Conservation (phyloP, 2,888 invertebrate species). For the Machimus atricapillus region DNA sequence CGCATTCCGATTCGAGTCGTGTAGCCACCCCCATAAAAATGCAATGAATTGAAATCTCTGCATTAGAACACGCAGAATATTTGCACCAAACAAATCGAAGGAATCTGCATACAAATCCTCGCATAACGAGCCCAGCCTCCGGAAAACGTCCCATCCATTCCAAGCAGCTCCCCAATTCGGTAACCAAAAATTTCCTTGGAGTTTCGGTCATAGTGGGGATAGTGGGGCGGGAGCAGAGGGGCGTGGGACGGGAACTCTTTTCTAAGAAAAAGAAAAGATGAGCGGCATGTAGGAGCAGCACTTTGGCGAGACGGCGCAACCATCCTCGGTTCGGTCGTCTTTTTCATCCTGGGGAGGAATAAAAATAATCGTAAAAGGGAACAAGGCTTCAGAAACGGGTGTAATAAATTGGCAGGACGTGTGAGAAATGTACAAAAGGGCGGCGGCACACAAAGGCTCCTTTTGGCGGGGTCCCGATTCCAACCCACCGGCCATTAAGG, state of each 20-base stretch:
- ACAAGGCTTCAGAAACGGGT: constrained; percentile 28
- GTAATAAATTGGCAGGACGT: constrained; percentile 28
- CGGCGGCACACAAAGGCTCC: not conserved
- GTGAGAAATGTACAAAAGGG: constrained; percentile 29
- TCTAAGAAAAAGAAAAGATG: not conserved
- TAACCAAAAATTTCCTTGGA: not conserved
- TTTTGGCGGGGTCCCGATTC: not conserved
- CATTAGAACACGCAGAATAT: constrained; percentile 32
- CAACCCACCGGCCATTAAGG: not conserved
- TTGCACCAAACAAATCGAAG: constrained; percentile 34
- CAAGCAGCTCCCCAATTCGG: constrained; percentile 12
- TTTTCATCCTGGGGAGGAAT: not conserved
- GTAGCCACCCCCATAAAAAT: constrained; percentile 6
- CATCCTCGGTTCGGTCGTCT: not conserved
- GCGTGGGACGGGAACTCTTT: not conserved
- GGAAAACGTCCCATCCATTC: constrained; percentile 22
- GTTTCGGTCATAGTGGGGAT: not conserved
- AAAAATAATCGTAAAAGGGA: constrained; percentile 36
- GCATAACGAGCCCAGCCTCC: constrained; percentile 26
- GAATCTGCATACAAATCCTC: constrained; percentile 33
- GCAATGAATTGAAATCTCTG: constrained; percentile 36
- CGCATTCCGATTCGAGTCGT: constrained; percentile 10
- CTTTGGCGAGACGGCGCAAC: not conserved
- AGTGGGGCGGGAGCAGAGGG: not conserved
- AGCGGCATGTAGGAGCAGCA: constrained; percentile 1